These are phyloP conservation scores for Mormyrops attenuatus DNA, from an alignment of 2,797 vertebrate genomes.

Conservation along the genomic window DNA sequence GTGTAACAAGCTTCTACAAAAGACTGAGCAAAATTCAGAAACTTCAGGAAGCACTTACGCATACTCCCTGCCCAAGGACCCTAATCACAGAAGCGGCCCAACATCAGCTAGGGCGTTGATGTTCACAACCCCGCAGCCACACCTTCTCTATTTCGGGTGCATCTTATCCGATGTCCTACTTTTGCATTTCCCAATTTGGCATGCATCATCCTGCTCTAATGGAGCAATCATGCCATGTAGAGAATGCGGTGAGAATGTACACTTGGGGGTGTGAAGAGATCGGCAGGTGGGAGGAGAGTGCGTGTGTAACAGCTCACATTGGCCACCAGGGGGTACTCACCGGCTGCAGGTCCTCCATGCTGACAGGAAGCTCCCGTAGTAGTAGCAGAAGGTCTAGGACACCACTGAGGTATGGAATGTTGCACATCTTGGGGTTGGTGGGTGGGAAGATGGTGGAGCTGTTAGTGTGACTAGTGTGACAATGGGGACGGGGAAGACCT, in stretches of 20 bases:
- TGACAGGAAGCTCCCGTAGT: conserved; percentile 67
- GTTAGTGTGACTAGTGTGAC: neutral
- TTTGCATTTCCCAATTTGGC: conserved; percentile 2
- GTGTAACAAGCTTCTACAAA: neutral
- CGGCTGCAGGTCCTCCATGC: conserved; percentile 67
- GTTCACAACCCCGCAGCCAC: neutral
- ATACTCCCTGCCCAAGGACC: neutral
- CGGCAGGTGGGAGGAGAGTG: neutral
- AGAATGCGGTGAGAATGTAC: neutral
- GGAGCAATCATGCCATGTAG: neutral
- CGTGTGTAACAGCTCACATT: neutral
- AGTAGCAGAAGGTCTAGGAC: conserved; percentile 71
- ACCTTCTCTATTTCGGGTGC: neutral
- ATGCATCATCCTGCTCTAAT: neutral
- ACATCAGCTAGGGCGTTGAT: neutral
- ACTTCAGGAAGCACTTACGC: neutral
- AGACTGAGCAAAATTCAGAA: neutral
- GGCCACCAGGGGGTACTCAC: conserved; percentile 49
- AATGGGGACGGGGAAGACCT: neutral
- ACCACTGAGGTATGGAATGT: conserved; percentile 67
- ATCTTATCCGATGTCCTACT: conserved; percentile 5
- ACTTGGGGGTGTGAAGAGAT: neutral
- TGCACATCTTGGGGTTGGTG: conserved; percentile 66
- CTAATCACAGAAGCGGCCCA: neutral
- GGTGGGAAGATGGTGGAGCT: neutral